phyloP scores from a whole-genome alignment of 2,797 vertebrate genomes.

The Fringilla coelebs region DNA sequence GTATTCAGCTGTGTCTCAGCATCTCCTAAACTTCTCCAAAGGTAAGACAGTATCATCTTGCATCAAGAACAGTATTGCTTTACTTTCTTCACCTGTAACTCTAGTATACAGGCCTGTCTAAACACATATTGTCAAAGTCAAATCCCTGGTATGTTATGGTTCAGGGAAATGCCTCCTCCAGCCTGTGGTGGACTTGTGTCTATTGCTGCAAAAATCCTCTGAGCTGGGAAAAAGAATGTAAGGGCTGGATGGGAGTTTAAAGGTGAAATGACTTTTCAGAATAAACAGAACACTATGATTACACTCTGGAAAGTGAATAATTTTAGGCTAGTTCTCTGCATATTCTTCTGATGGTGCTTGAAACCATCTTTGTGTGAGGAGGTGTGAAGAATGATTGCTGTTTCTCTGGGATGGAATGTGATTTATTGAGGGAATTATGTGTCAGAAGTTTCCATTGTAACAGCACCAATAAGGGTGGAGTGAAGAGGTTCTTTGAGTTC shows the following conservation, averaged over 20 bases:
- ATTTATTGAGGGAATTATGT: background rate
- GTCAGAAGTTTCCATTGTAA: background rate
- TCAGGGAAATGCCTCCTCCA: background rate
- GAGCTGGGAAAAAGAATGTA: background rate
- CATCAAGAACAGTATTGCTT: background rate
- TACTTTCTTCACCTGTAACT: background rate
- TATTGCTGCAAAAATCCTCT: background rate
- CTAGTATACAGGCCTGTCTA: background rate
- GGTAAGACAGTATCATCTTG: too few species aligned
- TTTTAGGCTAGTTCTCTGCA: background rate
- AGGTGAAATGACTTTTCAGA: background rate
- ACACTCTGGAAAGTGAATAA: background rate
- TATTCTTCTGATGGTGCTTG: background rate
- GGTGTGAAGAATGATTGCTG: background rate
- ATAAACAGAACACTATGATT: background rate
- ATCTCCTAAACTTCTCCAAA: background rate
- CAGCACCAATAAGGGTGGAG: background rate
- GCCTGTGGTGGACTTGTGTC: rapidly evolving
- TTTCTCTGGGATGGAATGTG: background rate
- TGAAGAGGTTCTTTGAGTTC: background rate
- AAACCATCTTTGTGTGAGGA: background rate
- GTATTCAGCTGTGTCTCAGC: background rate
- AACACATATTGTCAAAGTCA: background rate
- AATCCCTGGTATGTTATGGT: too few species aligned
- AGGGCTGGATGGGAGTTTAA: background rate